phyloP scores from a whole-genome alignment of 1,140 invertebrate genomes.

The Manduca sexta region DNA sequence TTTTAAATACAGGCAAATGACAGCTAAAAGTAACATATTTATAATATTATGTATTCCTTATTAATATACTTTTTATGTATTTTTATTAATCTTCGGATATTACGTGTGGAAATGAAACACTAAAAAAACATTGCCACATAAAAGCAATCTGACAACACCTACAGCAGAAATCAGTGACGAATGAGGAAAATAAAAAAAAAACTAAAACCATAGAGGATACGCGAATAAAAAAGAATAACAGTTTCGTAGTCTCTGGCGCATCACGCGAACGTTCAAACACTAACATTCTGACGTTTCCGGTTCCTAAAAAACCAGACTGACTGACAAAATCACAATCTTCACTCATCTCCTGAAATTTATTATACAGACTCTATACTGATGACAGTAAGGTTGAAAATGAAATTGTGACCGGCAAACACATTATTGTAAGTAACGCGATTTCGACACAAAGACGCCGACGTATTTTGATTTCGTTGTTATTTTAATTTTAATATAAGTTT shows the following conservation, averaged over 20 bases:
- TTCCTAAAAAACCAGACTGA: conserved; percentile 37
- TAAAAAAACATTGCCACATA: conserved; percentile 7
- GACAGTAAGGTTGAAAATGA: not conserved
- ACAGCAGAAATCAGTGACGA: no score
- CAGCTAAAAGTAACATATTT: no score
- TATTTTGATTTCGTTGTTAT: conserved; percentile 36
- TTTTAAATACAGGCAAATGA: no score
- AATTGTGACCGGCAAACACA: not conserved
- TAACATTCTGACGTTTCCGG: conserved; percentile 55
- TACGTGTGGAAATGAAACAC: conserved; percentile 3
- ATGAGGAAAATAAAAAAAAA: no score
- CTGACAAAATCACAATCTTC: conserved; percentile 13
- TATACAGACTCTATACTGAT: not conserved
- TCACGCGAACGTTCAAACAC: conserved; percentile 43
- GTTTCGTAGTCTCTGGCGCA: conserved; percentile 20
- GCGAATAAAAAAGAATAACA: conserved; percentile 8
- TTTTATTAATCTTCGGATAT: no score
- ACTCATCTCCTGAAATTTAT: not conserved
- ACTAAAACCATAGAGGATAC: no score
- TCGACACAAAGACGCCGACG: conserved; percentile 20
- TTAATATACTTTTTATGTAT: no score
- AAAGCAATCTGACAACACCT: no score
- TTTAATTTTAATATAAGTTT: conserved; percentile 13
- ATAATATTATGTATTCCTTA: no score
- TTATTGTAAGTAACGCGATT: conserved; percentile 8